Conservation (phyloP, 2,888 invertebrate species). For the Rhopalosiphum nymphaeae region DNA sequence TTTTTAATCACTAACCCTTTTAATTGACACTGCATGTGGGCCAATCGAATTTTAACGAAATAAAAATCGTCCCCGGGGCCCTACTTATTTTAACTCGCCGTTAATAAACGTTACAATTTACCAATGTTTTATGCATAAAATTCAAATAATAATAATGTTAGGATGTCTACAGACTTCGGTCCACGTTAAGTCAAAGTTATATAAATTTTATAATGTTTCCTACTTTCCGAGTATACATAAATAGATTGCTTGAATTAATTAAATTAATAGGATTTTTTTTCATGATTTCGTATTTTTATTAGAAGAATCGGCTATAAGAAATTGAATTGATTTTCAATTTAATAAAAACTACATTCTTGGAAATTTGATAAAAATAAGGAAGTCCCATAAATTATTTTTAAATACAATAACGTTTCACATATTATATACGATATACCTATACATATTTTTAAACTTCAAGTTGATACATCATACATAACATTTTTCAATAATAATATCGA, state of each 20-base stretch:
- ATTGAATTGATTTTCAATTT: conserved; percentile 21
- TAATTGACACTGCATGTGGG: conserved; percentile 22
- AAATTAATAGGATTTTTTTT: background rate
- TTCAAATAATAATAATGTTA: background rate
- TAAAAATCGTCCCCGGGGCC: conserved; percentile 7
- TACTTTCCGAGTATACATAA: background rate
- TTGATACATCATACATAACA: background rate
- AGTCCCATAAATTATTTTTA: conserved; percentile 2
- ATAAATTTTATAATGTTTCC: background rate
- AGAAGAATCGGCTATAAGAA: background rate
- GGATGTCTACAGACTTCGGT: background rate
- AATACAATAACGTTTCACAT: background rate
- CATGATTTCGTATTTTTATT: background rate
- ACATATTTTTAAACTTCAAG: background rate
- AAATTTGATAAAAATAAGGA: conserved; percentile 9
- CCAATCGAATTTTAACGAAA: conserved; percentile 16
- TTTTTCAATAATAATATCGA: background rate
- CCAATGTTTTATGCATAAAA: background rate
- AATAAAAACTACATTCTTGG: background rate
- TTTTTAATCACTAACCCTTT: conserved; percentile 45
- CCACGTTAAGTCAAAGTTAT: background rate
- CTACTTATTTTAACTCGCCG: background rate
- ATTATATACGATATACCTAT: background rate
- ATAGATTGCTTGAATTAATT: background rate
- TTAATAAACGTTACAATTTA: background rate